Evolutionary conservation across 2,888 invertebrate species (phyloP).

Genomic region (Aradus depressus): DNA sequence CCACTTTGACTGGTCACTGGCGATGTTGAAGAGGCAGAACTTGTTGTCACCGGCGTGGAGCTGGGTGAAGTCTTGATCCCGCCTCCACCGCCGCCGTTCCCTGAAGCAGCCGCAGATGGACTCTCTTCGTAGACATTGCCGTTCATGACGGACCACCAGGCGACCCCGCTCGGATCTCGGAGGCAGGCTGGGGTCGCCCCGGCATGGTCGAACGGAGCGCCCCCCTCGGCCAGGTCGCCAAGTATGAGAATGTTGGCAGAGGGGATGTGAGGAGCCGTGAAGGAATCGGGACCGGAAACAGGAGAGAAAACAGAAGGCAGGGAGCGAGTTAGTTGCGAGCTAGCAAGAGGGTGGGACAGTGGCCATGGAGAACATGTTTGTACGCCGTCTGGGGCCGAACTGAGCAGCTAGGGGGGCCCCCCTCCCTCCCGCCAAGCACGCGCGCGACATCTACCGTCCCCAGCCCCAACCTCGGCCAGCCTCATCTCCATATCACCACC

Average conservation of each 20-base stretch:
- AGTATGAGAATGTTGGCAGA: slow-evolving; percentile 44
- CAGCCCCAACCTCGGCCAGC: slow-evolving; percentile 23
- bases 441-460: slow-evolving; percentile 46
- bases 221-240: slow-evolving; percentile 43
- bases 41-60: slow-evolving; percentile 48
- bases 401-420: slow-evolving; percentile 18
- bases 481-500: no score
- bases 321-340: slow-evolving; percentile 11
- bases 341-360: slow-evolving; percentile 2
- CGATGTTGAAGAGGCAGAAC: slow-evolving; percentile 56
- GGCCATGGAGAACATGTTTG: slow-evolving; percentile 12
- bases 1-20: slow-evolving; percentile 51
- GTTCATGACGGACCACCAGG: slow-evolving; percentile 79
- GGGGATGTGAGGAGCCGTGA: slow-evolving; percentile 52
- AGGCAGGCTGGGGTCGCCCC: slow-evolving; percentile 44
- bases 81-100: slow-evolving; percentile 22
- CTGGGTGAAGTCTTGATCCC: slow-evolving; percentile 38
- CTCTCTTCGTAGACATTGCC: slow-evolving; percentile 59
- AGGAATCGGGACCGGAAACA: slow-evolving; percentile 17
- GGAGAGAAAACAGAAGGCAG: slow-evolving; percentile 12
- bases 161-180: slow-evolving; percentile 72
- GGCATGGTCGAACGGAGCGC: slow-evolving; percentile 63
- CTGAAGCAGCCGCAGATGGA: slow-evolving; percentile 27
- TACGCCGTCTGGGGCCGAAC: not conserved
- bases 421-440: slow-evolving; percentile 23